These are phyloP conservation scores for Polypterus senegalus DNA, from an alignment of 2,113 vertebrate genomes.

Conservation along the genomic window DNA sequence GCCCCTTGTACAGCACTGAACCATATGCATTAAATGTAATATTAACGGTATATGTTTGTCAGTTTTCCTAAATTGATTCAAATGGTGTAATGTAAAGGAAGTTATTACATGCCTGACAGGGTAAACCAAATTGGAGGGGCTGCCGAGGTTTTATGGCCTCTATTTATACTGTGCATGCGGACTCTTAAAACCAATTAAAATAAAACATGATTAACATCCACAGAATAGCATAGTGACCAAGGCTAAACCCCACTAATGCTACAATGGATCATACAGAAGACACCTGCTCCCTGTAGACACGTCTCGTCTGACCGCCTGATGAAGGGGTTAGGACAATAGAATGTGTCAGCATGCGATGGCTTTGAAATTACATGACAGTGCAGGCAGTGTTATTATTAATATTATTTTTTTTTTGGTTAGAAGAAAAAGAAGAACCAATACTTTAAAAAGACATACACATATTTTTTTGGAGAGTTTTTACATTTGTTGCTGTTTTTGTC, in stretches of 20 bases:
- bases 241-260: constrained; percentile 26
- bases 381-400: constrained; percentile 3
- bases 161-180: constrained; percentile 14
- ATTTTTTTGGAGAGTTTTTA: too few species aligned
- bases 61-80: constrained; percentile 5
- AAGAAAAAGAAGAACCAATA: too few species aligned
- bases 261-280: constrained; percentile 26
- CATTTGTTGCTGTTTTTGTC: too few species aligned
- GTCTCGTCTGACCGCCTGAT: constrained; percentile 24
- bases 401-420: too few species aligned
- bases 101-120: constrained; percentile 5
- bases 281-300: constrained; percentile 11
- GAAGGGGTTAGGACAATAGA: constrained; percentile 27
- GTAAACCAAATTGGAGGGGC: background rate
- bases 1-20: background rate
- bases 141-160: background rate
- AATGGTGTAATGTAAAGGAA: constrained; percentile 1
- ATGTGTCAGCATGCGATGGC: constrained; percentile 27
- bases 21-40: background rate
- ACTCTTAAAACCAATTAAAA: constrained; percentile 21
- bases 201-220: constrained; percentile 24
- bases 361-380: constrained; percentile 29
- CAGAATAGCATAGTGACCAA: constrained; percentile 19
- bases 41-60: background rate
- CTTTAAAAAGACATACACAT: too few species aligned